Base-by-base conservation (phyloP, 2,113 vertebrate genomes). In the Scomber japonicus region DNA sequence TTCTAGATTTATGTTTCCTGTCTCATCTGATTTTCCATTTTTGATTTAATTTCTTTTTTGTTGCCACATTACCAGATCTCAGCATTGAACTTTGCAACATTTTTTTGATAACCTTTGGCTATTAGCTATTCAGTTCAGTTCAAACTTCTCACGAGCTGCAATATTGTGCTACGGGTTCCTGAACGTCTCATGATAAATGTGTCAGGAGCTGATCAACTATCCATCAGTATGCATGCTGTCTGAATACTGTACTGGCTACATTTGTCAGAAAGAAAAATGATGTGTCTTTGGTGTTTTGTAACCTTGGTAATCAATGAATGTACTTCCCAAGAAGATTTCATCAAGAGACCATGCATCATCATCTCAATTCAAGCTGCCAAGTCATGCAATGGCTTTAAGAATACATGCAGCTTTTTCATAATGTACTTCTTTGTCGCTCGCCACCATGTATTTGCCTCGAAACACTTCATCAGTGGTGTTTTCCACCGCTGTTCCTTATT, bases 401-500 rank as follows among this genome's bases (percentile, higher is more conserved):
- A 21, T 14, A 7, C 16, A 54, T 45, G 2, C 19, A 11, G 30
- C 12, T 71, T 66, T 72, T 62, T 74, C 16, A 67, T 69, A 72
- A 57, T 68, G 5, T 11, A 35, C 4, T 21, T 57, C 11, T 61
- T 63, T 5, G 15, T 17, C 3, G 14, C 51, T 4, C 24, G 13
- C 12, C 2, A 0, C 30, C 35, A 15, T 50, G 7, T 48, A 59
- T 76, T 82, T 79, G 45, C 70, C 21, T 67, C 11, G n/a, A 64
- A 82, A 51, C 66, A 80, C 65, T 71, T 85, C 17, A 70, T 71
- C 54, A 59, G 77, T 19, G 30, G 16, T 62, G 70, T 67, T 82
- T 77, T 70, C 44, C 65, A 50, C 45, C 79, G 80, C 78, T 85
- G 71, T 87, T 87, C 66, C 61, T 82, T 56, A 70, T 82, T 56